Conservation (phyloP, 2,888 invertebrate species). For the Theristus sp. region DNA sequence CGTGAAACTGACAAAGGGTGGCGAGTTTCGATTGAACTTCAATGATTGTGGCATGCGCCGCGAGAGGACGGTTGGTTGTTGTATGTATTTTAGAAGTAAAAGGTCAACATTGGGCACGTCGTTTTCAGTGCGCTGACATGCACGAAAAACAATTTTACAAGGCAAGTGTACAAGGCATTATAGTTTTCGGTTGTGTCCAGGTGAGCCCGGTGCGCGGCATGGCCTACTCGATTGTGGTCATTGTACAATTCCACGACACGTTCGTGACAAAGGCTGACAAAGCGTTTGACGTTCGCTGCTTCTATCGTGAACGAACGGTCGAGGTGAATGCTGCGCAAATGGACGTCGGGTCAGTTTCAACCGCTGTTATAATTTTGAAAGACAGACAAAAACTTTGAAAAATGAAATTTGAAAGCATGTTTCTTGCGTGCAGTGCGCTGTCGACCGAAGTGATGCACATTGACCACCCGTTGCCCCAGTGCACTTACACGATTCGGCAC, state of each 20-base stretch:
- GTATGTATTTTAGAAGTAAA: too few relatives aligned
- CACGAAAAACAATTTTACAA: too few relatives aligned
- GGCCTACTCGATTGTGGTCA: conserved; percentile 6
- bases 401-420: not conserved
- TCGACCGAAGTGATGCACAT: conserved; percentile 5
- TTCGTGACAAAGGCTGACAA: conserved; percentile 7
- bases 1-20: conserved; percentile 1
- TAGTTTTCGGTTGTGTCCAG: too few relatives aligned
- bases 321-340: not conserved
- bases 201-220: conserved; percentile 7
- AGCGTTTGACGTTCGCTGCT: conserved; percentile 8
- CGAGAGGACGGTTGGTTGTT: conserved; percentile 5
- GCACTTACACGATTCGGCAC: conserved; percentile 6
- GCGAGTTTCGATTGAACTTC: conserved; percentile 4
- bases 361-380: too few relatives aligned
- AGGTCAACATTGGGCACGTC: too few relatives aligned
- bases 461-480: conserved; percentile 4
- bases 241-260: conserved; percentile 8
- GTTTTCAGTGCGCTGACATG: too few relatives aligned
- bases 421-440: conserved; percentile 6
- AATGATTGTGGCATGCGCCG: conserved; percentile 9
- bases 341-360: conserved; percentile 4
- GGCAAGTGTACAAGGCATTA: too few relatives aligned
- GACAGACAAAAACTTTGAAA: too few relatives aligned
- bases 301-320: conserved; percentile 6